Conservation (phyloP, 2,113 vertebrate species). For the Emydura subglobosa region DNA sequence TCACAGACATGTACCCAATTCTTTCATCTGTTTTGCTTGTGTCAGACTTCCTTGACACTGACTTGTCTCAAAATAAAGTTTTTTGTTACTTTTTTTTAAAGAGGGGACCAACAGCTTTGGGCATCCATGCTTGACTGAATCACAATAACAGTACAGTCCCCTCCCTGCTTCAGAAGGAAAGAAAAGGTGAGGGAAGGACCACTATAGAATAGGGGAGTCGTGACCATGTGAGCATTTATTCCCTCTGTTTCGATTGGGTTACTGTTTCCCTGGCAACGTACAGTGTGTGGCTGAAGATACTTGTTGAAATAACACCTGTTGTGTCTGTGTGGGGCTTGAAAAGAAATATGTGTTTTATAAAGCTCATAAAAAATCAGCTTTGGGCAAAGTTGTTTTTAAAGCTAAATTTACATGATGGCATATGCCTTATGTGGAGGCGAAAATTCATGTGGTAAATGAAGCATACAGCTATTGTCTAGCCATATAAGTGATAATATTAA, state of each 20-base stretch:
- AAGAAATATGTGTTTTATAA: not conserved
- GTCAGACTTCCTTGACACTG: not conserved
- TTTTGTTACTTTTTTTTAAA: not conserved
- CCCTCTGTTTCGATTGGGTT: not conserved
- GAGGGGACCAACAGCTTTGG: not conserved
- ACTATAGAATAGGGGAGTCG: not conserved
- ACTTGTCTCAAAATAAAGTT: not conserved
- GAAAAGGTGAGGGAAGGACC: not conserved
- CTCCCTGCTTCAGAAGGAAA: not conserved
- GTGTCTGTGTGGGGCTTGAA: not conserved
- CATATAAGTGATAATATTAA: not conserved
- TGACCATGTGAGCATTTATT: not conserved
- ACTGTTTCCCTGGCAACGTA: not conserved
- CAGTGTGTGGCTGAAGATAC: not conserved
- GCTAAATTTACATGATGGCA: not conserved
- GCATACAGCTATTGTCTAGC: not conserved
- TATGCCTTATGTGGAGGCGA: not conserved
- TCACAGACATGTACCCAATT: no score
- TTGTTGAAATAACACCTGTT: not conserved
- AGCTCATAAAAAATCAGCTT: not conserved
- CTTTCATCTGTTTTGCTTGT: rapidly evolving
- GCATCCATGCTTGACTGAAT: not conserved
- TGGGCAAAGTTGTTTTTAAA: not conserved
- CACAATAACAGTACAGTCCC: rapidly evolving
- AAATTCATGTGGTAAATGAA: not conserved